Percentiles rank a stretch among this genome's conserved stretches.
These are phyloP conservation scores for Diorhabda carinulata DNA, from an alignment of 1,140 invertebrate species.

Conservation along the genomic window DNA sequence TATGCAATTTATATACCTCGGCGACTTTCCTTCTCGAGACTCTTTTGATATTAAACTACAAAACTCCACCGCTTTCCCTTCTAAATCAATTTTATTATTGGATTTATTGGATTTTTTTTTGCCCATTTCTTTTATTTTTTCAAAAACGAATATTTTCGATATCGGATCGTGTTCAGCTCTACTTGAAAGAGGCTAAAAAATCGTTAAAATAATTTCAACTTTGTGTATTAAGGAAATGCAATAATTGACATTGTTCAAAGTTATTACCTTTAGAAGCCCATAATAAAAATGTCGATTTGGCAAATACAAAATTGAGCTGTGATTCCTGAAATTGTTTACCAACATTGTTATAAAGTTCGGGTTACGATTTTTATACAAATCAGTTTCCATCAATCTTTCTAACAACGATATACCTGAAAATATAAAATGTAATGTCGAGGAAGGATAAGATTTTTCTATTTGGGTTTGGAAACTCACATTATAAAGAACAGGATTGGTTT, in stretches of 20 bases:
- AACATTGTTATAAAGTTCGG: constrained; percentile 42
- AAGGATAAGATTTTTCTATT: too few species aligned
- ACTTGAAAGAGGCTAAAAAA: constrained; percentile 31
- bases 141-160: constrained; percentile 24
- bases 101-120: too few species aligned
- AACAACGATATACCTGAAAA: constrained; percentile 42
- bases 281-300: constrained; percentile 45
- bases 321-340: constrained; percentile 40
- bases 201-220: background rate
- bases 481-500: too few species aligned
- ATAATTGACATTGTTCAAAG: too few species aligned
- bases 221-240: background rate
- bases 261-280: constrained; percentile 27
- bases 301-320: constrained; percentile 38
- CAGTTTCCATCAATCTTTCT: constrained; percentile 40
- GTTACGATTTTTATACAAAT: constrained; percentile 29
- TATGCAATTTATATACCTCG: constrained; percentile 41
- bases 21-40: constrained; percentile 55
- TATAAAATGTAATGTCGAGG: background rate
- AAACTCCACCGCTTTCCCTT: constrained; percentile 46
- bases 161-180: constrained; percentile 29
- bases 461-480: too few species aligned
- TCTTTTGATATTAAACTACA: constrained; percentile 52
- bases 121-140: constrained; percentile 5
- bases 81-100: background rate